Evolutionary conservation across 1,140 invertebrate genomes (phyloP).

Genomic region (Drosophila littoralis): DNA sequence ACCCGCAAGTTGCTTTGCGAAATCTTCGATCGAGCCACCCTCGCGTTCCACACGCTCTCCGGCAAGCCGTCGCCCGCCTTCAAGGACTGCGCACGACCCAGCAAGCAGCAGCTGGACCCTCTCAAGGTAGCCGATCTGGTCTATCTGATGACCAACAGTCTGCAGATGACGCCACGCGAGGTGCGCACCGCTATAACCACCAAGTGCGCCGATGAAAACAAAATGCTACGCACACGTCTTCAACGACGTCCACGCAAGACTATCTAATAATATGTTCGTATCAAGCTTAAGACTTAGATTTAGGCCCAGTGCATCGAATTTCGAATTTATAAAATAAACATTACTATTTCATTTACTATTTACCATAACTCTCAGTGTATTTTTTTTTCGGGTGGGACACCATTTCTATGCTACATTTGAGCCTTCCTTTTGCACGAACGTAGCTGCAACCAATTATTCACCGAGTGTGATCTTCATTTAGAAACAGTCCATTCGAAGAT

Average conservation of each 20-base stretch:
- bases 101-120: slow-evolving; percentile 76
- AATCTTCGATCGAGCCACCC: slow-evolving; percentile 72
- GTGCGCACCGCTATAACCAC: slow-evolving; percentile 85
- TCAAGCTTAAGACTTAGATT: not conserved
- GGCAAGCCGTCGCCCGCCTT: slow-evolving; percentile 84
- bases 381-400: not conserved
- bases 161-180: slow-evolving; percentile 68
- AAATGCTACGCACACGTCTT: slow-evolving; percentile 84
- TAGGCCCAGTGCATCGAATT: slow-evolving; percentile 27
- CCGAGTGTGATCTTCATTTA: not conserved
- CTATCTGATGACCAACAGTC: slow-evolving; percentile 70
- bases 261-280: not conserved
- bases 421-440: not conserved
- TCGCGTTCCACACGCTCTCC: slow-evolving; percentile 83
- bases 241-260: slow-evolving; percentile 37
- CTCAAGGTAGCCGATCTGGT: slow-evolving; percentile 82
- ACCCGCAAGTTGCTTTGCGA: slow-evolving; percentile 82
- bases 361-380: not conserved
- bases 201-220: slow-evolving; percentile 87
- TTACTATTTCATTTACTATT: not conserved
- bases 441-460: not conserved
- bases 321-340: slow-evolving; percentile 7
- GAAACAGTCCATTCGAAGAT: not conserved
- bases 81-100: slow-evolving; percentile 64
- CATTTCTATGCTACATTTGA: not conserved